Conservation (phyloP, 2,888 invertebrate genomes). For the Pachliopta kotzebuea region DNA sequence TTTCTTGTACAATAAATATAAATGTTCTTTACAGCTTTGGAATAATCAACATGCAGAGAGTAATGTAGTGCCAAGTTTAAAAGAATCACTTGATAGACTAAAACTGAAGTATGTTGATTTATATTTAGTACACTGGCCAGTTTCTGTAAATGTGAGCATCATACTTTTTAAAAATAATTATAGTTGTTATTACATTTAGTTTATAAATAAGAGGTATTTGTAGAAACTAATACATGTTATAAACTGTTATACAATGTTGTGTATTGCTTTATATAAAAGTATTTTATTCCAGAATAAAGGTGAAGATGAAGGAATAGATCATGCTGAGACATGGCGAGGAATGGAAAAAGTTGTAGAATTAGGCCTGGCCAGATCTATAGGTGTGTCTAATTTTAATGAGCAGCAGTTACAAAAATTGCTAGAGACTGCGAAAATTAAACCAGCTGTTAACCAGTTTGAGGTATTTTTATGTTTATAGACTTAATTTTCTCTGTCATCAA, state of each 20-base stretch:
- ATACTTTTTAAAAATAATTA: background rate
- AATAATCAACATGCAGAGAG: slow-evolving; percentile 81
- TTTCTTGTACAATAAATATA: background rate
- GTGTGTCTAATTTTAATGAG: slow-evolving; percentile 90
- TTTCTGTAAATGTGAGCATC: slow-evolving; percentile 74
- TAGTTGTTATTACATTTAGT: background rate
- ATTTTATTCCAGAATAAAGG: slow-evolving; percentile 42
- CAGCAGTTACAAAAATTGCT: slow-evolving; percentile 84
- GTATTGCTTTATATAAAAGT: background rate
- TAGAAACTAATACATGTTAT: too few species aligned
- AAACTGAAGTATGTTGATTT: slow-evolving; percentile 88
- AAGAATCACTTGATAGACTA: slow-evolving; percentile 83
- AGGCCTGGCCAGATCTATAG: slow-evolving; percentile 86
- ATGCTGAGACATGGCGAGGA: slow-evolving; percentile 86
- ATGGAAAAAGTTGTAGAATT: slow-evolving; percentile 86
- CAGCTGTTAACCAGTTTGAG: slow-evolving; percentile 82
- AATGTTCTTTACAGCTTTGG: slow-evolving; percentile 60
- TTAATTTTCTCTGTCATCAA: slow-evolving; percentile 14
- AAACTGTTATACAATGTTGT: too few species aligned
- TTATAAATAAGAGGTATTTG: too few species aligned
- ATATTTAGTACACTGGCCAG: slow-evolving; percentile 91
- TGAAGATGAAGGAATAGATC: slow-evolving; percentile 82
- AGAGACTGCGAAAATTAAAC: slow-evolving; percentile 77
- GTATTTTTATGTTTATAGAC: slow-evolving; percentile 39
- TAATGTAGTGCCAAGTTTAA: slow-evolving; percentile 83